Percentiles rank a stretch among this genome's conserved stretches.
These are phyloP conservation scores for Dasypus novemcinctus DNA, from an alignment of 2,113 vertebrate species.

Conservation along the genomic window DNA sequence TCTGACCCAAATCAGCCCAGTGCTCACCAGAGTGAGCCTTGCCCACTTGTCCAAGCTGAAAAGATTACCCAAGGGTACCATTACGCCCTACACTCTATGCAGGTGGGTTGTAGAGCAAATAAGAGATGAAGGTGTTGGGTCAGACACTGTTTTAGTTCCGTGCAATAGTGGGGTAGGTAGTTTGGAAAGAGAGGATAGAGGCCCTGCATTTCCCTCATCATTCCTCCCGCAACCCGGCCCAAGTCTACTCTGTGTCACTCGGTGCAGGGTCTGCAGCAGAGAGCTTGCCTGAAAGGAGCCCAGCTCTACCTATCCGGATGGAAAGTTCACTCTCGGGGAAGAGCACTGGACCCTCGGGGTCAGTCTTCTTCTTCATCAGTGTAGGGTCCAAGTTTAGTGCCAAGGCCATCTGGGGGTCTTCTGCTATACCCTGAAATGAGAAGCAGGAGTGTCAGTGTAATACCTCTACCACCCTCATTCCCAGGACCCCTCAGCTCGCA, in stretches of 20 bases:
- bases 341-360: constrained; percentile 31
- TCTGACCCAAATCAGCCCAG: background rate
- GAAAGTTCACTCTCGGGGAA: constrained; percentile 84
- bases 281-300: constrained; percentile 93
- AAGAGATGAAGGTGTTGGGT: fast-evolving
- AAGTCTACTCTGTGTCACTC: background rate
- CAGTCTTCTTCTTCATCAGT: constrained; percentile 85
- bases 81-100: fast-evolving
- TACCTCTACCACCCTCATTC: background rate
- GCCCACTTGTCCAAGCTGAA: background rate
- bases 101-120: background rate
- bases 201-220: background rate
- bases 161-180: fast-evolving
- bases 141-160: fast-evolving
- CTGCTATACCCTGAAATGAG: constrained; percentile 85
- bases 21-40: background rate
- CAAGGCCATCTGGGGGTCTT: constrained; percentile 85
- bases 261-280: constrained; percentile 81
- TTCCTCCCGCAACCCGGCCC: background rate
- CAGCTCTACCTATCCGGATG: constrained; percentile 96
- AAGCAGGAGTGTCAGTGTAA: background rate
- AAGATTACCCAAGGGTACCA: background rate
- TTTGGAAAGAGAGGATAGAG: background rate
- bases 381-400: constrained; percentile 82
- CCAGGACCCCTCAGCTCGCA: background rate